Evolutionary conservation across 2,113 vertebrate species (phyloP), one percentile per base, ranked within the genome.

Genomic region (Catharus bicknelli): DNA sequence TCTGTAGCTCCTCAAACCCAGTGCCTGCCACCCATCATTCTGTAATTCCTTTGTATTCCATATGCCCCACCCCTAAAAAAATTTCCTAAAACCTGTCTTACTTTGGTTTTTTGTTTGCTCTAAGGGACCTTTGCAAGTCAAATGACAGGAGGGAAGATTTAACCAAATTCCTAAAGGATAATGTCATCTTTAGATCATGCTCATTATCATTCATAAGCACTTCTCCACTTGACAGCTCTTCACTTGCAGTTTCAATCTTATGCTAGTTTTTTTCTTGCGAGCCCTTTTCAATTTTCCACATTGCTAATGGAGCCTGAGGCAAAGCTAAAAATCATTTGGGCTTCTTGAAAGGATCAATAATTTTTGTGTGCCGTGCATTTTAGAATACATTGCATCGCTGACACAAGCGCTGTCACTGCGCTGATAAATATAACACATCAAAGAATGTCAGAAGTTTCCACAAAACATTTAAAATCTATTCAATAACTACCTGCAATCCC

Each of bases 221-320:
- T 94, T 95, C 83, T 88, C 68, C 70, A 70, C 81, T 86, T 80
- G 77, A 80, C 62, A 92, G 72, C 50, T 70, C 64, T 90, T 93
- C 14, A 53, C 61, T 62, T 73, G 94, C 94, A 86, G 36, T 86
- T 95, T 96, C 88, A 82, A 40, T 85, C 70, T 82, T 48, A 20
- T 0, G 11, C 34, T 73, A 69, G 30, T 94, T 83, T 96, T 48
- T 86, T 97, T 93, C 68, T 50, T 84, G 66, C 90, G 81, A 86
- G 59, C 32, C 57, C 55, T 81, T 96, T 96, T 86, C 72, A 95
- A 86, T 95, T 93, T 95, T 81, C 74, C 76, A 96, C 55, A 90
- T 88, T 76, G 69, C 66, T 95, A 90, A 91, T 58, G 70, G 88
- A 95, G 86, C 61, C 62, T 83, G 34, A 94, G 70, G 70, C 58